phyloP scores from a whole-genome alignment of 2,113 vertebrate species.

The Peucedramus taeniatus region DNA sequence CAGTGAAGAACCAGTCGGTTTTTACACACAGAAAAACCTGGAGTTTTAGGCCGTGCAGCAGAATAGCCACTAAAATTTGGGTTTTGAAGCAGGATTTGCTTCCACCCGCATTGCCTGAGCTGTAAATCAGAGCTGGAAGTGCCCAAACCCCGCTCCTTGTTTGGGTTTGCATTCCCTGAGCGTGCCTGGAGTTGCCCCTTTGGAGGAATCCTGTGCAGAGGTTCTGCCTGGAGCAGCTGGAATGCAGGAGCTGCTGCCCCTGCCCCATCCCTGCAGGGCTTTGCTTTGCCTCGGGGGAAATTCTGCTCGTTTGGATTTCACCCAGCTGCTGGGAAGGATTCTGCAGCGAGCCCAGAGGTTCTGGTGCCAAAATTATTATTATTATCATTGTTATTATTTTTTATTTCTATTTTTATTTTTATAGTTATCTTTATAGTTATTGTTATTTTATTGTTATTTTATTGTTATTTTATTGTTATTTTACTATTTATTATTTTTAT shows the following conservation, averaged over 20 bases:
- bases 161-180: neutral
- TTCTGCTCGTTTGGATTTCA: neutral
- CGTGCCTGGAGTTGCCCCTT: conserved; percentile 30
- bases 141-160: neutral
- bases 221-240: neutral
- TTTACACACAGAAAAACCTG: neutral
- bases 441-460: too few species aligned
- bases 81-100: neutral
- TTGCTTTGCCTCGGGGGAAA: neutral
- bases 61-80: neutral
- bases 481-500: too few species aligned
- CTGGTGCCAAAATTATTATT: too few species aligned
- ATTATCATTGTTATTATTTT: too few species aligned
- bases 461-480: too few species aligned
- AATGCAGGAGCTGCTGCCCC: neutral
- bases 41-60: neutral
- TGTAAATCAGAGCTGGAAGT: neutral
- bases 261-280: neutral
- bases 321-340: neutral
- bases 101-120: neutral
- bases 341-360: neutral
- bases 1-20: neutral
- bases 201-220: neutral
- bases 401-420: too few species aligned
- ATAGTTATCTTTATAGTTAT: too few species aligned